Base-by-base conservation (phyloP, 2,797 vertebrate species). In the Myripristis jacobus region DNA sequence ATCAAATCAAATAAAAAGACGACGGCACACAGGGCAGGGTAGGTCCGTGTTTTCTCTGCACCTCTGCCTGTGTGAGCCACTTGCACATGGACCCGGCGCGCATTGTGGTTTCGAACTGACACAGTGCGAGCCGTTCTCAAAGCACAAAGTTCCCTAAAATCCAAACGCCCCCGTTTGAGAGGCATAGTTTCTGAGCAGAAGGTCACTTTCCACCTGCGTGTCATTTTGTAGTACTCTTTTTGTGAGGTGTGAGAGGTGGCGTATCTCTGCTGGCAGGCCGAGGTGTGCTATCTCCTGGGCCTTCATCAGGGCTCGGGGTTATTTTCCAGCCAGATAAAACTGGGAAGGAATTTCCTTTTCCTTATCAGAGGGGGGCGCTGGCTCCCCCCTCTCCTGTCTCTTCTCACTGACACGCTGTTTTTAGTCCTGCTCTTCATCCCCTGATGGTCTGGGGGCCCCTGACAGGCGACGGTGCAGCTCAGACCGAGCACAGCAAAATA, bases 301-400 rank as follows among this genome's bases (percentile, higher is more conserved):
- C 47, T 85, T 88, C 76, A 82, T 86, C 81, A 77, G 66, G 47
- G 63, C 66, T 86, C 81, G 76, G 66, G 47, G 63, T 65, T 81
- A 73, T 84, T 89, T 86, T 89, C 75, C 58, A 86, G 57, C 67
- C 1, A 74, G 83, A 89, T 90, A 88, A 83, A 86, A 66, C 57
- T n/a, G 63, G 47, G 62, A 79, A 87, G 77, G 87, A 88, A 91
- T 89, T 90, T 87, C n/a, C 79, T 90, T 85, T 88, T 75, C 57
- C 57, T 89, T 93, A 92, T 92, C 92, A 66, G 51, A 59, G 50
- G 57, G n/a, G 66, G 73, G 54, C 69, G 82, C 61, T 61, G 46
- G 51, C 70, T 61, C 38, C 38, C n/a, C 52, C 57, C 43, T 50
- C 19, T 6, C 87, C 88, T 89, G 83, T 74, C 82, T 87, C 85